Evolutionary conservation across 2,113 vertebrate species (phyloP).

Genomic region (Pogona vitticeps): DNA sequence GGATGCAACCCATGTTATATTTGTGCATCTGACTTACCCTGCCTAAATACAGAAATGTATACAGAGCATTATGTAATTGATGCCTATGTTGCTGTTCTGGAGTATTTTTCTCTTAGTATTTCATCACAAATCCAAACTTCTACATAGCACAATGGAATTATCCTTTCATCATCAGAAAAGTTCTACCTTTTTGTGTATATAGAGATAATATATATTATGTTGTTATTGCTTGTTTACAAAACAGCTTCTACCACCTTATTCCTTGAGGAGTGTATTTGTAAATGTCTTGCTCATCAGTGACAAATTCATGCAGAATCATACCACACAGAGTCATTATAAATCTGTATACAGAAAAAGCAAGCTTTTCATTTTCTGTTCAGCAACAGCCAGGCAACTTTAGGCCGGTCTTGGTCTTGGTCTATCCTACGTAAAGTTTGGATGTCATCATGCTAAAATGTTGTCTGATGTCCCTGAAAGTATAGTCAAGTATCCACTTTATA

Average conservation of each 20-base stretch:
- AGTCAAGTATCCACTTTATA: neutral
- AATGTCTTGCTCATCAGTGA: neutral
- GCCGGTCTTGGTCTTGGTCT: neutral
- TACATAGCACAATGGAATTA: neutral
- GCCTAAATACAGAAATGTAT: too few species aligned
- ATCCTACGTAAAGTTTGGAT: neutral
- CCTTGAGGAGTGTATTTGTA: neutral
- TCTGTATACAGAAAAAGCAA: neutral
- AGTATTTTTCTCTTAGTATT: too few species aligned
- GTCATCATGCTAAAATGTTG: neutral
- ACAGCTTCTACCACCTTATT: neutral
- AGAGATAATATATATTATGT: too few species aligned
- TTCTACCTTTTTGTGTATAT: too few species aligned
- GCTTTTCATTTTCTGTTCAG: neutral
- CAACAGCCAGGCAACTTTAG: neutral
- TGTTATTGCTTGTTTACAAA: neutral
- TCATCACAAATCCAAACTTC: too few species aligned
- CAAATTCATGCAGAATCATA: neutral
- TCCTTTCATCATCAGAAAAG: neutral
- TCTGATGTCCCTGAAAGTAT: neutral
- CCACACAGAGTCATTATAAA: neutral
- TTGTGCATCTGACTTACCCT: too few species aligned
- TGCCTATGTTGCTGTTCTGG: too few species aligned
- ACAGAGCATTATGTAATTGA: too few species aligned
- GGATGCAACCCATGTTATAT: too few species aligned